A percentile compares a stretch with the other conserved stretches of the same genome.
These are phyloP conservation scores for Parnassius mnemosyne DNA, from an alignment of 2,888 invertebrate genomes.

Conservation along the genomic window DNA sequence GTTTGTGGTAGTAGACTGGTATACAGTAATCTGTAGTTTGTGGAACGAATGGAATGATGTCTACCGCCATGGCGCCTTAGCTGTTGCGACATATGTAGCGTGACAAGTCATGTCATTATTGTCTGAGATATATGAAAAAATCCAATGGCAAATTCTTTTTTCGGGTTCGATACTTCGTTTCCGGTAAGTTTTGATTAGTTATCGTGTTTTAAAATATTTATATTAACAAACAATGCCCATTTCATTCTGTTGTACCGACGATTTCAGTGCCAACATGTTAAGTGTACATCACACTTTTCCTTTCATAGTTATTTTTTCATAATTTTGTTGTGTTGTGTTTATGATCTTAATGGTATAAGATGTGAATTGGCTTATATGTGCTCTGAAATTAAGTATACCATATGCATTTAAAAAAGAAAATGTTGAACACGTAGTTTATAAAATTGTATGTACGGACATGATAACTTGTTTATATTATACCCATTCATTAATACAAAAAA, in stretches of 20 bases:
- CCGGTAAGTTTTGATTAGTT: constrained; percentile 82
- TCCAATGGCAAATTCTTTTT: constrained; percentile 93
- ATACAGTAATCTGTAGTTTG: too few species aligned
- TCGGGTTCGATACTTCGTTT: constrained; percentile 89
- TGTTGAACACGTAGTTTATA: constrained; percentile 14
- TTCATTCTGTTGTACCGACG: constrained; percentile 26
- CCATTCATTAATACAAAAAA: too few species aligned
- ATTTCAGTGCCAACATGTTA: constrained; percentile 63
- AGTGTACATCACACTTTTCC: constrained; percentile 33
- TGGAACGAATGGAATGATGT: too few species aligned
- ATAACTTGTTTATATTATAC: constrained; percentile 29
- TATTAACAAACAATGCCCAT: constrained; percentile 40
- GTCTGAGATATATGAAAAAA: constrained; percentile 81
- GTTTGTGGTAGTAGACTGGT: too few species aligned
- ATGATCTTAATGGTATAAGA: neutral
- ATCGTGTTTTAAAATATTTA: constrained; percentile 35
- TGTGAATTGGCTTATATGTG: neutral
- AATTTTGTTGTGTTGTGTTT: constrained; percentile 1
- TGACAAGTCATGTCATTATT: constrained; percentile 85
- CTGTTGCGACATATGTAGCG: constrained; percentile 71
- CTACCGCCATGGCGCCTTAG: constrained; percentile 60
- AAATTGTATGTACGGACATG: constrained; percentile 6
- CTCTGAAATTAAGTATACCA: neutral
- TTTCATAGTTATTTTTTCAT: constrained; percentile 32
- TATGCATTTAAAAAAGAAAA: neutral